Base-by-base conservation (phyloP, 2,797 vertebrate genomes). In the Girardinus metallicus region DNA sequence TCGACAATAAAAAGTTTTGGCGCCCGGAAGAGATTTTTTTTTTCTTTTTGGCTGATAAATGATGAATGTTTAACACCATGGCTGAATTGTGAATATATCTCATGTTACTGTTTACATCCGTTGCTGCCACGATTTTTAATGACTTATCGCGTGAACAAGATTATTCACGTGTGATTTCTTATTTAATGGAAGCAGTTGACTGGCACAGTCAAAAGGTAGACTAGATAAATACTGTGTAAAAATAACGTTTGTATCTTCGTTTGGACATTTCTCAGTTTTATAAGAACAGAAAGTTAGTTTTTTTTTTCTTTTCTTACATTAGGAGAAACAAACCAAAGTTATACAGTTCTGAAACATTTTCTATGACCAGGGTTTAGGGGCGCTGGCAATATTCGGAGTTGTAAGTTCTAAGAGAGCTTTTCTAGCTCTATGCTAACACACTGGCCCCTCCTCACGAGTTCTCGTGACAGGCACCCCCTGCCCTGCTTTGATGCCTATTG, bases 401-500 rank as follows among this genome's bases (percentile, higher is more conserved):
- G 2, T 64, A 36, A 10, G 60, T 21, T 21, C 31, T 23, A 9
- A 36, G 57, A 57, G 26, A 15, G 21, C 5, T 68, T 26, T 68
- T 26, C 16, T n/a, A 70, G 21, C 39, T n/a, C 36, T 70, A 5
- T 70, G 23, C 23, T 70, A 70, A 29, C 39, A 43, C 5, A n/a
- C 66, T 23, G 70, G 68, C 21, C 60, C 71, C 84, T 80, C 83
- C 83, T 87, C 91, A 90, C 88, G 82, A 89, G 87, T 84, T 3
- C 88, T 86, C 82, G 94, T 93, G 93, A 92, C 90, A 87, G 74
- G 74, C 84, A 70, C 80, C 73, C 57, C 84, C 80, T 80, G 75
- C 84, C 34, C 84, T 79, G 83, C 77, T 85, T 57, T 80, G 7
- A 62, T 80, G 86, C 83, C 77, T 87, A 78, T 88, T 53, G 43